phyloP scores from a whole-genome alignment of 2,113 vertebrate species.

The Oreotragus oreotragus region DNA sequence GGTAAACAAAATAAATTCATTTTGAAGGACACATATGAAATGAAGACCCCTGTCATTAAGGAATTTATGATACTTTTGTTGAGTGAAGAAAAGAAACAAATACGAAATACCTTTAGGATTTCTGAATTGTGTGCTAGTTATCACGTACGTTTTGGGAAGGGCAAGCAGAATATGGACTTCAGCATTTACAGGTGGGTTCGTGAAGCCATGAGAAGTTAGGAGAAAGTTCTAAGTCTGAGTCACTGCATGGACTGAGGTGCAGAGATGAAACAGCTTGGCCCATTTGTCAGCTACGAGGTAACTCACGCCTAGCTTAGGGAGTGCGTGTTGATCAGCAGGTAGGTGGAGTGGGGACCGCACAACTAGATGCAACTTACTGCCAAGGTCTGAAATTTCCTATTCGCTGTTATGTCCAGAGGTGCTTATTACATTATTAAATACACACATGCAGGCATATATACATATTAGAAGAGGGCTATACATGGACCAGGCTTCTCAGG shows the following conservation, averaged over 20 bases:
- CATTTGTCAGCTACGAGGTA: background rate
- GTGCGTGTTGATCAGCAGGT: background rate
- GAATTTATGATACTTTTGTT: background rate
- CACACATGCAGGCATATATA: background rate
- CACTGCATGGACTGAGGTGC: background rate
- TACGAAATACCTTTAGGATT: background rate
- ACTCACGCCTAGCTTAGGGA: background rate
- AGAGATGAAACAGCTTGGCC: background rate
- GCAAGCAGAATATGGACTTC: background rate
- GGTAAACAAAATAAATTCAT: background rate
- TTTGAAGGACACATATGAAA: background rate
- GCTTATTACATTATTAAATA: background rate
- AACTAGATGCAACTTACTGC: background rate
- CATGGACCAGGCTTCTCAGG: background rate
- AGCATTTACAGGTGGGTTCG: background rate
- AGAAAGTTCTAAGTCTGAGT: background rate
- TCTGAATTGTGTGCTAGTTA: background rate
- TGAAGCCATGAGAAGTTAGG: background rate
- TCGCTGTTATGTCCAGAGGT: background rate
- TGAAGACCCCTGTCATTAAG: background rate
- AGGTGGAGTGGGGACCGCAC: background rate
- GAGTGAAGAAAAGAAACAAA: background rate
- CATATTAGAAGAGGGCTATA: background rate
- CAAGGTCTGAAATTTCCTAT: background rate
- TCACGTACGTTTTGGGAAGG: background rate